A percentile compares a stretch with the other conserved stretches of the same genome.
Conservation (phyloP, 2,797 vertebrate species). For the Acanthiza pusilla region DNA sequence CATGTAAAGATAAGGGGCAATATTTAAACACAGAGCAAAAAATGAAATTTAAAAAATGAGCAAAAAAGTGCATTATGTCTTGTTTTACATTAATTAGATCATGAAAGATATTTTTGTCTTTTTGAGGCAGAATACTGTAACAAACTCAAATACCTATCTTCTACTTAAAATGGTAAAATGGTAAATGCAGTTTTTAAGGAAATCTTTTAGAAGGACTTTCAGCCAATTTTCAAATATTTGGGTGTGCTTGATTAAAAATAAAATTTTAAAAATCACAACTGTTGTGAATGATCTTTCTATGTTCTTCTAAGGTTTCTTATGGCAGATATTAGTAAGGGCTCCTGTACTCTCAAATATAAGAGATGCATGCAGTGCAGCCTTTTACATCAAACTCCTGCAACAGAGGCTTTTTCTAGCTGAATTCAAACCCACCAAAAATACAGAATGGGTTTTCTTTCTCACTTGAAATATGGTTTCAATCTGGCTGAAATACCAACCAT, state of each 20-base stretch:
- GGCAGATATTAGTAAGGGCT: background rate
- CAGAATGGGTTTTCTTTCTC: background rate
- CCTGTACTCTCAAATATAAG: background rate
- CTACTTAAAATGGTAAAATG: background rate
- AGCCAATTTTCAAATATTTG: background rate
- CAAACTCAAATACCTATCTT: background rate
- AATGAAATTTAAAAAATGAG: background rate
- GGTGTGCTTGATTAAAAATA: background rate
- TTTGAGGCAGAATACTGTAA: background rate
- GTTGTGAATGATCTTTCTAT: background rate
- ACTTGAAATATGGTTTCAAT: background rate
- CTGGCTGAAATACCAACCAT: background rate
- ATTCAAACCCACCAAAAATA: background rate
- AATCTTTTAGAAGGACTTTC: background rate
- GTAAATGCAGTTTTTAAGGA: background rate
- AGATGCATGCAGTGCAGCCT: background rate
- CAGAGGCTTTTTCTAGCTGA: background rate
- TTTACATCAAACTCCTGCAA: background rate
- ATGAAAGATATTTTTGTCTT: background rate
- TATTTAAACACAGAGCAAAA: background rate
- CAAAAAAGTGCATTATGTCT: background rate
- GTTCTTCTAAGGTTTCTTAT: background rate
- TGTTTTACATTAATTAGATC: background rate
- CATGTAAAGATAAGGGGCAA: background rate
- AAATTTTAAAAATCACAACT: background rate